phyloP scores from a whole-genome alignment of 2,797 vertebrate genomes.

The Meda fulgida region DNA sequence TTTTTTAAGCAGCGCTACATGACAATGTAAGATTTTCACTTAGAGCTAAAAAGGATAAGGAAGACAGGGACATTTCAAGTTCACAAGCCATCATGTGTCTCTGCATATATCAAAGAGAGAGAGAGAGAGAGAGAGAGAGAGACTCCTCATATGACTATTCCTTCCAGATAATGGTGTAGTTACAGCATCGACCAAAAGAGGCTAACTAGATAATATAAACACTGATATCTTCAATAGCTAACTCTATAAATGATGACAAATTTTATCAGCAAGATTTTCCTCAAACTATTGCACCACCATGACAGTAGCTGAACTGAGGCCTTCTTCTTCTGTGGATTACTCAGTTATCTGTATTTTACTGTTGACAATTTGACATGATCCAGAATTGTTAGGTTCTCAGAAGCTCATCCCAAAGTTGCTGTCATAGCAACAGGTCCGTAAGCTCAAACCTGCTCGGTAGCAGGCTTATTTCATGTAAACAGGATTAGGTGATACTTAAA shows the following conservation, averaged over 20 bases:
- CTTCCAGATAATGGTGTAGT: not conserved
- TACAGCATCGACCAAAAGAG: not conserved
- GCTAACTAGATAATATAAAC: not conserved
- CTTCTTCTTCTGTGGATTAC: too few relatives aligned
- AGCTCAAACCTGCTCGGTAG: too few relatives aligned
- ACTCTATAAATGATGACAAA: not conserved
- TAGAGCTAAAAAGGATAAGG: not conserved
- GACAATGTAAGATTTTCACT: not conserved
- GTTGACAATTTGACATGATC: too few relatives aligned
- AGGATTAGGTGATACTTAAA: not conserved
- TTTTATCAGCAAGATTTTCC: not conserved
- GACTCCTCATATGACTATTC: not conserved
- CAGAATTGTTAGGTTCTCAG: too few relatives aligned
- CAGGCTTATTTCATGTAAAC: too few relatives aligned
- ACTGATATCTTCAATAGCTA: not conserved
- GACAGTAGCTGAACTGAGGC: not conserved
- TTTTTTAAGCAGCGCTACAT: not conserved
- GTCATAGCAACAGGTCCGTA: too few relatives aligned
- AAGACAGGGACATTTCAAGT: constrained; percentile 20
- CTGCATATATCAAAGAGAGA: not conserved
- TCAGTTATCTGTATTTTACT: too few relatives aligned
- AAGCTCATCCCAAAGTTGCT: too few relatives aligned
- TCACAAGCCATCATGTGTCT: constrained; percentile 6
- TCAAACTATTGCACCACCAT: not conserved
- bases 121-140: not conserved